These are phyloP conservation scores for Promerops cafer DNA, from an alignment of 2,113 vertebrate species.

Conservation along the genomic window DNA sequence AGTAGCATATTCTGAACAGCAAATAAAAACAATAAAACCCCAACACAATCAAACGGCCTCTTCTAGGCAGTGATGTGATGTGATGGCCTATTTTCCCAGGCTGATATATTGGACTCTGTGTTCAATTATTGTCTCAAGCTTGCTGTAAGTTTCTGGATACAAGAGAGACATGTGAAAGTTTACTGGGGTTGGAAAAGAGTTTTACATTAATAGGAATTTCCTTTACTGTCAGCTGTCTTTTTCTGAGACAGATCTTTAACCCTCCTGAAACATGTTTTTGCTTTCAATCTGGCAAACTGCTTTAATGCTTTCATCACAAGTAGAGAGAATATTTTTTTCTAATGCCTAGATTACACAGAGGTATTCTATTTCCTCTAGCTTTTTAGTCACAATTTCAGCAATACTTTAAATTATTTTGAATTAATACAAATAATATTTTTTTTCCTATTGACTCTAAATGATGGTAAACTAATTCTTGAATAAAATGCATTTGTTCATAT, in stretches of 20 bases:
- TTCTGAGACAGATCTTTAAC: not conserved
- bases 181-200: not conserved
- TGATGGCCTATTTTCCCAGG: not conserved
- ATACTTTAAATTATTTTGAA: not conserved
- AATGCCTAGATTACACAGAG: not conserved
- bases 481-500: not conserved
- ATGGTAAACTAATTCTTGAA: not conserved
- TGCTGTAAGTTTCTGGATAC: not conserved
- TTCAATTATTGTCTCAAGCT: not conserved
- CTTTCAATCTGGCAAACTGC: not conserved
- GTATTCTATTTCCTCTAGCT: not conserved
- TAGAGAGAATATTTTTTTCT: not conserved
- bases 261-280: not conserved
- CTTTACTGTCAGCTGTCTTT: not conserved
- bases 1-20: not conserved
- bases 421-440: not conserved
- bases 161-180: not conserved
- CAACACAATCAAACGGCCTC: not conserved
- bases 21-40: not conserved
- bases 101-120: not conserved
- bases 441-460: not conserved
- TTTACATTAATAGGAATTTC: not conserved
- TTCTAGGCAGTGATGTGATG: not conserved
- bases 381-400: not conserved
- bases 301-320: not conserved